Base-by-base conservation (phyloP, 1,140 invertebrate genomes). In the Pissodes strobi region DNA sequence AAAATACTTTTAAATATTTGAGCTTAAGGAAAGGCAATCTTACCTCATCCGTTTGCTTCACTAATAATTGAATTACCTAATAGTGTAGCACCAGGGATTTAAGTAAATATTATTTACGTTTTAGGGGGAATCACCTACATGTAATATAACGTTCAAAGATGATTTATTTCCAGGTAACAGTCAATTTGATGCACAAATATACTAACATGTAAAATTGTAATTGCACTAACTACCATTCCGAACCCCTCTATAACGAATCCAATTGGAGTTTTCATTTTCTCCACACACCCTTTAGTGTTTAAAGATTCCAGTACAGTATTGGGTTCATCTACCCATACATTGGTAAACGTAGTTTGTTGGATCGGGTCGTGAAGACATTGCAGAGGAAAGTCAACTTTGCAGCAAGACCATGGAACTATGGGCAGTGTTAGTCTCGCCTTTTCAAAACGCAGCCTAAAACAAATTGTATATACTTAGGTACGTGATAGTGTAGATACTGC, bases 291-390 rank as follows among this genome's bases (percentile, higher is more conserved):
- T 22, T 66, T 65, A 0, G 66, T 71, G 45, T 78, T 70, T 13
- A 78, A 55, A 1, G 74, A 74, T 37, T 72, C 69, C 2, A 38
- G 46, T 1, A 72, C 61, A 2, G 76, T 46, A 10, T 57, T 60
- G 0, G 71, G 74, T 41, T 75, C 69, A 41, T 75, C 73, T 19
- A 69, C 63, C 76, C 76, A 77, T 15, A 77, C 25, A 51, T 74
- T 64, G 13, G 68, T 49, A 37, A 66, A 72, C 30, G 71, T 41
- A 4, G 56, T 52, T 68, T 78, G 76, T 60, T 78, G 77, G 0
- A 78, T 27, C 1, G 77, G 75, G 68, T 78, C 77, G 59, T 78
- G 76, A 1, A 78, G 59, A 58, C 77, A 78, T 43, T 76, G 76
- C 69, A 75, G 68, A 6, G 73, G 73, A 65, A 68, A 77, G 51